Evolutionary conservation across 2,113 vertebrate genomes (phyloP).

Genomic region (Megalops atlanticus): DNA sequence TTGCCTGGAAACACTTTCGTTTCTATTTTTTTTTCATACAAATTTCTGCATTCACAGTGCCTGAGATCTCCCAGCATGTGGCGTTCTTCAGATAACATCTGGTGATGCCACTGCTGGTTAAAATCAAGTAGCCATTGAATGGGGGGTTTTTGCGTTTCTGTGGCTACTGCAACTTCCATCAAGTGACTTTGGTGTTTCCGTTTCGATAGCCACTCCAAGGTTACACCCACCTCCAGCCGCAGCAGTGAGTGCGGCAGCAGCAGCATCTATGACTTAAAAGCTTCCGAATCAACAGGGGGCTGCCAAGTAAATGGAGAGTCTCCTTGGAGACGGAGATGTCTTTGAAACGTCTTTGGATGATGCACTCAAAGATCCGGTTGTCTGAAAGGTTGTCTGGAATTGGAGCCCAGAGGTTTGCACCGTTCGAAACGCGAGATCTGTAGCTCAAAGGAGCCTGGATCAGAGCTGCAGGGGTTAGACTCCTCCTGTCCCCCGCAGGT

Average conservation of each 20-base stretch:
- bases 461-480: too few relatives aligned
- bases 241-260: neutral
- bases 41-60: neutral
- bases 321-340: neutral
- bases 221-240: neutral
- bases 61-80: neutral
- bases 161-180: conserved; percentile 7
- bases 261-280: conserved; percentile 17
- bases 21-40: neutral
- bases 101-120: neutral
- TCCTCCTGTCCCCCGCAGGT: too few relatives aligned
- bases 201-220: neutral
- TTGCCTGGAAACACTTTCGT: neutral
- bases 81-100: neutral
- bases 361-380: neutral
- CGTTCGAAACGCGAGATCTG: neutral
- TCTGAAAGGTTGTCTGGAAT: neutral
- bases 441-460: neutral
- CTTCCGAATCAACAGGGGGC: neutral
- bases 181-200: conserved; percentile 6
- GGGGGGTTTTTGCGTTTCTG: conserved; percentile 1
- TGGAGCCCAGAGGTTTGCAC: neutral
- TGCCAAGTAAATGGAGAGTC: neutral
- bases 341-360: neutral
- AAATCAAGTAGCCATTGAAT: neutral